Evolutionary conservation across 2,797 vertebrate species (phyloP).

Genomic region (Philypnodon macrostomus): DNA sequence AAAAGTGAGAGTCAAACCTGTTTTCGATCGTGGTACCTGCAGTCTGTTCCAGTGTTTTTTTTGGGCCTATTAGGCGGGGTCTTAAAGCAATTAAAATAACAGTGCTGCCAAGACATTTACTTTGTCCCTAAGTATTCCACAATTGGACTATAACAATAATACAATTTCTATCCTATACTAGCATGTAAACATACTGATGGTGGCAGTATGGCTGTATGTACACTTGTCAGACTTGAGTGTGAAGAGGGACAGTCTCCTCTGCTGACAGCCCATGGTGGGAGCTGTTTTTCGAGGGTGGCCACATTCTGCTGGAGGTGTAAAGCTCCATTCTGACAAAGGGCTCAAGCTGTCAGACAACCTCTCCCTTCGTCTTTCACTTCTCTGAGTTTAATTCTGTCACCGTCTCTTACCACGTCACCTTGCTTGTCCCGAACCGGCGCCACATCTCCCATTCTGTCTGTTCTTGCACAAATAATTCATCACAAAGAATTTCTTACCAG

Average conservation of each 20-base stretch:
- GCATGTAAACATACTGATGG: constrained; percentile 9
- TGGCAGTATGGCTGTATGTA: constrained; percentile 28
- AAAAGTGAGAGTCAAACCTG: too few relatives aligned
- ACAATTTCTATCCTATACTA: too few relatives aligned
- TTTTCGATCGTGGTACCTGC: too few relatives aligned
- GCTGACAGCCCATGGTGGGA: constrained; percentile 23
- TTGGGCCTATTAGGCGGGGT: too few relatives aligned
- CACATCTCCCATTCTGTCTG: constrained; percentile 18
- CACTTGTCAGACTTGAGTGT: constrained; percentile 42
- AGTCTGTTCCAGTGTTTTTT: too few relatives aligned
- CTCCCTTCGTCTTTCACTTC: constrained; percentile 31
- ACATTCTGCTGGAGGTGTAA: constrained; percentile 47
- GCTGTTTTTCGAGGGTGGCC: constrained; percentile 33
- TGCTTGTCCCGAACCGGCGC: constrained; percentile 20
- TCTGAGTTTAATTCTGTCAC: constrained; percentile 31
- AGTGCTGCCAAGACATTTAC: too few relatives aligned
- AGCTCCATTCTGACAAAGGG: constrained; percentile 37
- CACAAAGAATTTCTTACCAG: constrained; percentile 25
- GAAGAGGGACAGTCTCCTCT: constrained; percentile 52
- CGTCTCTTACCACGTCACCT: constrained; percentile 22
- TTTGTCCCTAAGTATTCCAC: too few relatives aligned
- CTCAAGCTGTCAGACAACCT: constrained; percentile 41
- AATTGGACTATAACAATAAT: too few relatives aligned
- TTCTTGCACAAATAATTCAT: constrained; percentile 22
- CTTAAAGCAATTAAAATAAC: too few relatives aligned